Conservation (phyloP, 2,888 invertebrate genomes). For the Stenodema calcarata region DNA sequence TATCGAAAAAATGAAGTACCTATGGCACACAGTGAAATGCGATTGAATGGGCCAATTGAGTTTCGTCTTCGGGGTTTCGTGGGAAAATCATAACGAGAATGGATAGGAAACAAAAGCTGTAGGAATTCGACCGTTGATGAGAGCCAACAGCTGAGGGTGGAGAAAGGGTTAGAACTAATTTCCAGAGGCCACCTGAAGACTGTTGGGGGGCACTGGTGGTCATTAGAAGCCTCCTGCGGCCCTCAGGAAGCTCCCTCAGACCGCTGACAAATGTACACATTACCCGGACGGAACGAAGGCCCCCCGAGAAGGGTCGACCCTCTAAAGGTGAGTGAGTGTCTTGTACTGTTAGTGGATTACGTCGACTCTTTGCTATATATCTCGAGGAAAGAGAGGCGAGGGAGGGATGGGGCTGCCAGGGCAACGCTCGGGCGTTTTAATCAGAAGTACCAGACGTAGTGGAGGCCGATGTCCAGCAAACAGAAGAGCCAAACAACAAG, state of each 20-base stretch:
- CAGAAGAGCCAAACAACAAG: neutral
- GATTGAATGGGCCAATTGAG: too few species aligned
- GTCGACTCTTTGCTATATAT: constrained; percentile 30
- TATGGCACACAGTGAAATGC: too few species aligned
- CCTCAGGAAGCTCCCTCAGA: neutral
- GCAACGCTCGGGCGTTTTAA: neutral
- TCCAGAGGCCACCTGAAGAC: constrained; percentile 16
- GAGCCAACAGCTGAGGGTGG: neutral
- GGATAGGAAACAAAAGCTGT: neutral
- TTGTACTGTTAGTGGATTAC: constrained; percentile 44
- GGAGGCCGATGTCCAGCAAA: neutral
- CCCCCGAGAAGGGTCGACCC: constrained; percentile 22
- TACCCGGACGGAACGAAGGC: neutral
- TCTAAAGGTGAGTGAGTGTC: constrained; percentile 44
- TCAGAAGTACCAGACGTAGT: neutral
- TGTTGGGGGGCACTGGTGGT: neutral
- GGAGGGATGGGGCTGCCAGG: neutral
- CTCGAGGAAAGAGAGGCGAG: neutral
- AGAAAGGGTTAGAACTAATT: constrained; percentile 8
- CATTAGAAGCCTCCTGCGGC: neutral
- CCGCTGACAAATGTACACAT: constrained; percentile 43
- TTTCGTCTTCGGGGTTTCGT: too few species aligned
- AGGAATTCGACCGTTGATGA: neutral
- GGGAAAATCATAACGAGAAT: neutral
- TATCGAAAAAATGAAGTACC: too few species aligned